Percentiles rank a stretch among this genome's conserved stretches.
Conservation (phyloP, 2,888 invertebrate species). For the Lycophotia porphyrea region DNA sequence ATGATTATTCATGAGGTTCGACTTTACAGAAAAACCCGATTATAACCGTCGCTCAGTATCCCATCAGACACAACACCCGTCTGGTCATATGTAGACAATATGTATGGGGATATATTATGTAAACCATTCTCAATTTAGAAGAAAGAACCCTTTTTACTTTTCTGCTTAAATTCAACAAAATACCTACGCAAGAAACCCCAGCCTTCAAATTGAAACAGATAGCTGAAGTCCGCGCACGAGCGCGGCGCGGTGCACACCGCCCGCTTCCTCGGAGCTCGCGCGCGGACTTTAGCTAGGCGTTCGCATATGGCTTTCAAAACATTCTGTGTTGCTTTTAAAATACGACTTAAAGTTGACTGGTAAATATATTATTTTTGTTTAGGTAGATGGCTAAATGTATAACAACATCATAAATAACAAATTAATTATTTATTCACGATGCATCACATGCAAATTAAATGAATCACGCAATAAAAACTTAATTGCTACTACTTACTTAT, state of each 20-base stretch:
- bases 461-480: slow-evolving; percentile 31
- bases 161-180: neutral
- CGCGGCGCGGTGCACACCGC: too few relatives aligned
- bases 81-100: neutral
- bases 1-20: too few relatives aligned
- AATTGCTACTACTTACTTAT: slow-evolving; percentile 9
- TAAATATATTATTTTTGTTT: neutral
- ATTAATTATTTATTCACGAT: slow-evolving; percentile 23
- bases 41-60: too few relatives aligned
- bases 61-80: too few relatives aligned
- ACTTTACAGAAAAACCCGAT: too few relatives aligned
- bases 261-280: too few relatives aligned
- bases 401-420: slow-evolving; percentile 23
- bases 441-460: slow-evolving; percentile 31
- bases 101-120: too few relatives aligned
- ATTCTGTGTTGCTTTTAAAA: neutral
- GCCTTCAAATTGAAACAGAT: neutral
- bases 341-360: neutral
- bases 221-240: too few relatives aligned
- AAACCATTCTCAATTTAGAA: neutral
- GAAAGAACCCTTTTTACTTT: neutral
- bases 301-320: neutral
- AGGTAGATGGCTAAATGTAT: neutral
- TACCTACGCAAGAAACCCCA: neutral
- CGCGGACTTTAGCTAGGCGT: neutral